Percentiles rank a stretch among this genome's conserved stretches.
phyloP scores from a whole-genome alignment of 2,113 vertebrate species.

The Arothron firmamentum region DNA sequence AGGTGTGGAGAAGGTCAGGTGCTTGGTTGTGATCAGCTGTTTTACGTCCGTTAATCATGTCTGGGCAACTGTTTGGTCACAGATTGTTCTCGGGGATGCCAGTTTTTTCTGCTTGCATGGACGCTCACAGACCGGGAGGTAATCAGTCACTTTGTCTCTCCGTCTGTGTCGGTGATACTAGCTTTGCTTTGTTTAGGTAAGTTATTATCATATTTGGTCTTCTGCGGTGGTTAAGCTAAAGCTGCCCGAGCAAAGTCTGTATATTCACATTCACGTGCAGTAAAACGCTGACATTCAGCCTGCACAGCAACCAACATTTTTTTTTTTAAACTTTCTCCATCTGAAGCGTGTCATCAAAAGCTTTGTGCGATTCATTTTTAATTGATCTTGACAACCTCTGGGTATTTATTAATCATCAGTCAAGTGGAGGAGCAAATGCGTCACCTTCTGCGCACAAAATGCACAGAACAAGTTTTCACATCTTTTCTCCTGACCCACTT shows the following conservation, averaged over 20 bases:
- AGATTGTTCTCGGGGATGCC: conserved; percentile 29
- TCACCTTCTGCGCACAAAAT: conserved; percentile 21
- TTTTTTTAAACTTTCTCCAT: not conserved
- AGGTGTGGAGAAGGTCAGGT: conserved; percentile 4
- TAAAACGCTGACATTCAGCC: no score
- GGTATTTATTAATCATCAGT: conserved; percentile 43
- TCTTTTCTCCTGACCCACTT: conserved; percentile 60
- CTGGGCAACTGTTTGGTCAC: conserved; percentile 31
- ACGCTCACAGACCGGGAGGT: conserved; percentile 16
- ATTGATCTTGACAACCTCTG: conserved; percentile 18
- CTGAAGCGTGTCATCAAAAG: not conserved
- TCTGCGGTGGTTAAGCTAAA: no score
- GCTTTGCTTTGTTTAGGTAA: not conserved
- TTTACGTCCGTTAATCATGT: conserved; percentile 38
- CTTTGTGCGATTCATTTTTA: conserved; percentile 20
- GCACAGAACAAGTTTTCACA: conserved; percentile 38
- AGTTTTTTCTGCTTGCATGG: conserved; percentile 26
- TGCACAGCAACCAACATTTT: not conserved
- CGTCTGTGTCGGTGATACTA: conserved; percentile 1
- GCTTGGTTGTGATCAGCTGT: conserved; percentile 13
- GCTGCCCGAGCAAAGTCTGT: no score
- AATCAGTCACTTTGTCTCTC: conserved; percentile 31
- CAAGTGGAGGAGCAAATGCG: conserved; percentile 22
- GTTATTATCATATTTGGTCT: no score
- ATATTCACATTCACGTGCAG: no score